These are phyloP conservation scores for Mycalesis mineus DNA, from an alignment of 2,888 invertebrate species.

Conservation along the genomic window DNA sequence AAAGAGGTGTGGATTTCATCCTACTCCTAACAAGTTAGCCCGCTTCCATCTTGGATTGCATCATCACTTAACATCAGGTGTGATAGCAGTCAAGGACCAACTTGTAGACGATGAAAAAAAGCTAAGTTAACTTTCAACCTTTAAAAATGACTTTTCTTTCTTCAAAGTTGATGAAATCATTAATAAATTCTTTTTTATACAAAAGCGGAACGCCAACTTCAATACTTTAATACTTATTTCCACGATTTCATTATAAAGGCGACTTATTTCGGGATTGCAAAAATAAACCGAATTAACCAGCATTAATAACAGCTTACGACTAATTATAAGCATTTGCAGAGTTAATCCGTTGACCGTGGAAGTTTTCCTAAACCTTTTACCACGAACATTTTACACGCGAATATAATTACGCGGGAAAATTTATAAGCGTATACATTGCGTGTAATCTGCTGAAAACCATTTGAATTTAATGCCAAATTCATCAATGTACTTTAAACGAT, in stretches of 20 bases:
- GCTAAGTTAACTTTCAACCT: no score
- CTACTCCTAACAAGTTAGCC: no score
- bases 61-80: no score
- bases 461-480: not conserved
- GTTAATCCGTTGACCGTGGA: constrained; percentile 24
- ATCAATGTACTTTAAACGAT: not conserved
- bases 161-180: no score
- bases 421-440: constrained; percentile 11
- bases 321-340: constrained; percentile 25
- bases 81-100: no score
- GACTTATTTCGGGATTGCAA: constrained; percentile 16
- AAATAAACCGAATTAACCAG: constrained; percentile 21
- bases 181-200: no score
- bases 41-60: no score
- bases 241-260: not conserved
- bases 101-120: no score
- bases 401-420: not conserved
- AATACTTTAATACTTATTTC: not conserved
- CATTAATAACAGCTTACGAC: constrained; percentile 25
- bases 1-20: no score
- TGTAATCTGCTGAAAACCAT: not conserved
- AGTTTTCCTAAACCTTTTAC: constrained; percentile 18
- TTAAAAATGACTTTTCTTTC: no score
- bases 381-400: not conserved
- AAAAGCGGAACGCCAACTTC: not conserved